Evolutionary conservation across 2,888 invertebrate species (phyloP).

Genomic region (Dermolepida albohirtum): DNA sequence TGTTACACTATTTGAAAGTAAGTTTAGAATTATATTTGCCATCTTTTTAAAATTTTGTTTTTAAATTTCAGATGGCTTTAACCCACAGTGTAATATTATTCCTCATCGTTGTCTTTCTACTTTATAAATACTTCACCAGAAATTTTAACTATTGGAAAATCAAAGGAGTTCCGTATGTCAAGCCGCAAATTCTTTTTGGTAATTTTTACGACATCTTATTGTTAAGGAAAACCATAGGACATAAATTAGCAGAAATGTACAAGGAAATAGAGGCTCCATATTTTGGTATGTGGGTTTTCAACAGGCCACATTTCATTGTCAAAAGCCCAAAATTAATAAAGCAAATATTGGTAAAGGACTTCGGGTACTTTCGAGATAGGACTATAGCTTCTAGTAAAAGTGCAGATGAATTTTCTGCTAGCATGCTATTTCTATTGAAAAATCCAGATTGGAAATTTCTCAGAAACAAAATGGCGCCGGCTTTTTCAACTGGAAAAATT

Average conservation of each 20-base stretch:
- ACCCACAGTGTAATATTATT: conserved; percentile 17
- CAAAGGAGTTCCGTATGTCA: conserved; percentile 59
- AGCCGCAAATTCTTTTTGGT: conserved; percentile 63
- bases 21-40: too few relatives aligned
- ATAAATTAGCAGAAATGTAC: conserved; percentile 56
- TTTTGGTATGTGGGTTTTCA: conserved; percentile 67
- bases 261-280: conserved; percentile 55
- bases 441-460: conserved; percentile 69
- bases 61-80: conserved; percentile 12
- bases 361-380: conserved; percentile 66
- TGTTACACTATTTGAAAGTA: too few relatives aligned
- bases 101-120: conserved; percentile 7
- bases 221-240: conserved; percentile 55
- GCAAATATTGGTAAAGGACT: conserved; percentile 66
- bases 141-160: conserved; percentile 64
- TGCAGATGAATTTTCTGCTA: conserved; percentile 62
- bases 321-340: conserved; percentile 66
- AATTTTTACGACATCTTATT: conserved; percentile 61
- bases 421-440: conserved; percentile 64
- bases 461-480: conserved; percentile 67
- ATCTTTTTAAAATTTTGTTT: not conserved
- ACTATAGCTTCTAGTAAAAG: conserved; percentile 62
- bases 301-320: conserved; percentile 65
- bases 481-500: conserved; percentile 69
- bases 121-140: conserved; percentile 46